Evolutionary conservation across 2,888 invertebrate species (phyloP).

Genomic region (Tipula unca): DNA sequence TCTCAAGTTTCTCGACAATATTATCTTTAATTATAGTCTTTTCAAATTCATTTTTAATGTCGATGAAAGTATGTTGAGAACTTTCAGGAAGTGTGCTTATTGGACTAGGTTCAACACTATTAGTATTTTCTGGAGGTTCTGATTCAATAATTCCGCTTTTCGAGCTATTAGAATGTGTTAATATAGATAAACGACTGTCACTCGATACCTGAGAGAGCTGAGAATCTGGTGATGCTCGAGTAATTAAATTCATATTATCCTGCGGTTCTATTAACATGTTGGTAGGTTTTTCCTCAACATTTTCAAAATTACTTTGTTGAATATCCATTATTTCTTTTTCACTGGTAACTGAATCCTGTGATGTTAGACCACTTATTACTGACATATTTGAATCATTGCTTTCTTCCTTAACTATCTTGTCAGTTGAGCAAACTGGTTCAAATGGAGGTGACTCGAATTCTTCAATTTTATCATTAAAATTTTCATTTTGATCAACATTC

Average conservation of each 20-base stretch:
- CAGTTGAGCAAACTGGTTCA: slow-evolving; percentile 46
- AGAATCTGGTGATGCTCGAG: slow-evolving; percentile 49
- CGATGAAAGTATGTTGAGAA: slow-evolving; percentile 28
- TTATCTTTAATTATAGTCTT: neutral
- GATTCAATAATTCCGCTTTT: neutral
- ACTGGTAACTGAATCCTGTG: slow-evolving; percentile 33
- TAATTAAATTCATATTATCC: slow-evolving; percentile 36
- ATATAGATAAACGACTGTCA: slow-evolving; percentile 48
- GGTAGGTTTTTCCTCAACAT: slow-evolving; percentile 41
- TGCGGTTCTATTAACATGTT: slow-evolving; percentile 30
- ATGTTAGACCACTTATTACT: slow-evolving; percentile 43
- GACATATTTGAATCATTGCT: slow-evolving; percentile 51
- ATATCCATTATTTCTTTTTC: slow-evolving; percentile 21
- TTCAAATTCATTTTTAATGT: slow-evolving; percentile 15
- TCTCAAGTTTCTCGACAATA: neutral
- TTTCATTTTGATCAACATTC: slow-evolving; percentile 31
- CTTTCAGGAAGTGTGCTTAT: slow-evolving; percentile 29
- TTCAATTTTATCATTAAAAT: slow-evolving; percentile 44
- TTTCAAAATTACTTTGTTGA: neutral
- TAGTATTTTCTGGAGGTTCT: neutral
- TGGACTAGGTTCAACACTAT: neutral
- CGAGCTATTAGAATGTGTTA: slow-evolving; percentile 34
- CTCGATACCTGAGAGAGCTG: slow-evolving; percentile 55
- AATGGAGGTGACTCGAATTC: slow-evolving; percentile 59
- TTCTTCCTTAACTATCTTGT: slow-evolving; percentile 41